phyloP scores from a whole-genome alignment of 2,797 vertebrate genomes.

The Channa striata region DNA sequence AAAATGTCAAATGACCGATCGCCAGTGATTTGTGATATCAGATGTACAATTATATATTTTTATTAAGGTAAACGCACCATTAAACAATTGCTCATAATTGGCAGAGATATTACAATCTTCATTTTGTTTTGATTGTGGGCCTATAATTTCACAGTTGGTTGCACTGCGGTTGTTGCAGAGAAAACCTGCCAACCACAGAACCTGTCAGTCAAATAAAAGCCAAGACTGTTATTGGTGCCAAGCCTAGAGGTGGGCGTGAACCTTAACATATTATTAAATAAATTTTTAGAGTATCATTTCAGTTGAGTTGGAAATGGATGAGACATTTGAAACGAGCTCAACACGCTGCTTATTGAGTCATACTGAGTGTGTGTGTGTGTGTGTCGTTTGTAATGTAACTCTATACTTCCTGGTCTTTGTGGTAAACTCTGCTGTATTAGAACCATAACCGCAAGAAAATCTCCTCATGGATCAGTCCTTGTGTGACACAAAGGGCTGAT shows the following conservation, averaged over 20 bases:
- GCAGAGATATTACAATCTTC: slow-evolving; percentile 38
- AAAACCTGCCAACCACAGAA: slow-evolving; percentile 64
- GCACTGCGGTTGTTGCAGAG: slow-evolving; percentile 53
- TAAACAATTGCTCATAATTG: slow-evolving; percentile 51
- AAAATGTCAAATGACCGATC: slow-evolving; percentile 24
- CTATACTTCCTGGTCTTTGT: slow-evolving; percentile 65
- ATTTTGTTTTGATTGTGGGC: slow-evolving; percentile 67
- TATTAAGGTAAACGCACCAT: slow-evolving; percentile 37
- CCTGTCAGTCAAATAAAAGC: slow-evolving; percentile 67
- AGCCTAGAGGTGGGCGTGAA: slow-evolving; percentile 50
- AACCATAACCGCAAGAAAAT: slow-evolving; percentile 81
- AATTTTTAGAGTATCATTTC: slow-evolving; percentile 50
- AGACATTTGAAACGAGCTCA: slow-evolving; percentile 58
- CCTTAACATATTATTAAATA: slow-evolving; percentile 46
- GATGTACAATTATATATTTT: slow-evolving; percentile 30
- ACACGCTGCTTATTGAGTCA: slow-evolving; percentile 53
- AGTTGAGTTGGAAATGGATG: slow-evolving; percentile 49
- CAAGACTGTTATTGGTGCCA: slow-evolving; percentile 57
- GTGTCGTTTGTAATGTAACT: slow-evolving; percentile 55
- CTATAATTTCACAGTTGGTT: slow-evolving; percentile 70
- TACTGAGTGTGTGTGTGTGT: slow-evolving; percentile 25
- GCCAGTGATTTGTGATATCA: slow-evolving; percentile 21
- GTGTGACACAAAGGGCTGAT: slow-evolving; percentile 79
- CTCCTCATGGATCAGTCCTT: slow-evolving; percentile 73
- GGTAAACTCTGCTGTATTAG: slow-evolving; percentile 75